Evolutionary conservation across 2,797 vertebrate genomes (phyloP).

Genomic region (Paratrypauchen microcephalus): DNA sequence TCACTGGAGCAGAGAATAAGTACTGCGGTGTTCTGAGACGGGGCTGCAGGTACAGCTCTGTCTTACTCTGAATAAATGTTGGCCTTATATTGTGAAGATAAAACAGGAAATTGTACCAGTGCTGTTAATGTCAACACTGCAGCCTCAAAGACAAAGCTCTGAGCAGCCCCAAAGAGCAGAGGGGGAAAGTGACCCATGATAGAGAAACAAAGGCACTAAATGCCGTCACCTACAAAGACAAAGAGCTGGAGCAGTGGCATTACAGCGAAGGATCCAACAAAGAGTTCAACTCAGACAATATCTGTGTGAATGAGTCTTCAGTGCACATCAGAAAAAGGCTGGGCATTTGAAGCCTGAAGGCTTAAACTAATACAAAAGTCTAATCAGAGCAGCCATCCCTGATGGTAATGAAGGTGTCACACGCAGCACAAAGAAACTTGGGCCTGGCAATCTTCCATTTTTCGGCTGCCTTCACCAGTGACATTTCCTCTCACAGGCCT

Average conservation of each 20-base stretch:
- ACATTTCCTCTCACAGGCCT: constrained; percentile 99
- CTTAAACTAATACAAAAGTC: constrained; percentile 98
- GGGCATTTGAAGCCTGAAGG: constrained; percentile 85
- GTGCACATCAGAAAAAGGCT: constrained; percentile 67
- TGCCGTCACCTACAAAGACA: constrained; percentile 66
- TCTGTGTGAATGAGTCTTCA: constrained; percentile 64
- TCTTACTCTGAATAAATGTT: constrained; percentile 9
- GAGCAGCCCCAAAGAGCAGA: constrained; percentile 21
- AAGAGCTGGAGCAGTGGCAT: constrained; percentile 58
- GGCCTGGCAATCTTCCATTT: constrained; percentile 99
- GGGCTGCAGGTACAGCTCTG: constrained; percentile 11
- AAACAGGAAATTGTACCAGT: neutral
- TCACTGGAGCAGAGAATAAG: constrained; percentile 41
- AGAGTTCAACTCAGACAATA: constrained; percentile 65
- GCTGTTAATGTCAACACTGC: constrained; percentile 8
- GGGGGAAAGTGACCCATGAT: constrained; percentile 56
- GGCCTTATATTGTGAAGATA: neutral
- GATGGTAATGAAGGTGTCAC: constrained; percentile 99
- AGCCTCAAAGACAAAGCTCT: constrained; percentile 17
- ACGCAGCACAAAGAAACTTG: constrained; percentile 99
- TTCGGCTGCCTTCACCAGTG: constrained; percentile 99
- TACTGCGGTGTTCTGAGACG: constrained; percentile 23
- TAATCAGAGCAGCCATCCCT: constrained; percentile 99
- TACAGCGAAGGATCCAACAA: constrained; percentile 57
- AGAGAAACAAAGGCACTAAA: constrained; percentile 68